phyloP scores from a whole-genome alignment of 2,113 vertebrate species.

The Lontra canadensis region DNA sequence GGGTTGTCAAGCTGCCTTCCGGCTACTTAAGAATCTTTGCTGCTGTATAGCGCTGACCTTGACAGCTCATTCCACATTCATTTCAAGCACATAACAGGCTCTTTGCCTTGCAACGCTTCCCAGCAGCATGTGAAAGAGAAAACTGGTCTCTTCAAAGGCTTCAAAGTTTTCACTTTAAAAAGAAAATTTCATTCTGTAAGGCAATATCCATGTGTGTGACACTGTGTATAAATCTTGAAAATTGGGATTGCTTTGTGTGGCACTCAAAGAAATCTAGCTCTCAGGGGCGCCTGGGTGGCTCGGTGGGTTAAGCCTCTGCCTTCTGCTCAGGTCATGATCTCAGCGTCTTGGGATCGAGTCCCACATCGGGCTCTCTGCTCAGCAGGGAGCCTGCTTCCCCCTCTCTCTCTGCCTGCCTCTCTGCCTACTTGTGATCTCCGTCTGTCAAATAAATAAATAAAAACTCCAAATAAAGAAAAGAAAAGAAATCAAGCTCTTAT shows the following conservation, averaged over 20 bases:
- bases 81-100: background rate
- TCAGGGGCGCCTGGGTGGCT: too few relatives aligned
- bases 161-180: background rate
- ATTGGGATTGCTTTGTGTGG: background rate
- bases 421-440: too few relatives aligned
- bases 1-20: fast-evolving
- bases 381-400: too few relatives aligned
- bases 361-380: too few relatives aligned
- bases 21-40: background rate
- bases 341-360: too few relatives aligned
- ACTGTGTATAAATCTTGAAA: background rate
- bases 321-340: too few relatives aligned
- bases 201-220: background rate
- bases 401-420: too few relatives aligned
- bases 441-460: too few relatives aligned
- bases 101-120: background rate
- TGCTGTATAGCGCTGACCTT: background rate
- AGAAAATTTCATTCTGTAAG: background rate
- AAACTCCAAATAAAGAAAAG: too few relatives aligned
- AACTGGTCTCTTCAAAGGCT: background rate
- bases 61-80: background rate
- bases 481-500: too few relatives aligned
- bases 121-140: background rate
- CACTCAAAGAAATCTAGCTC: background rate
- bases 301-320: too few relatives aligned